These are phyloP conservation scores for Conchocele bisecta DNA, from an alignment of 2,888 invertebrate genomes.

Conservation along the genomic window DNA sequence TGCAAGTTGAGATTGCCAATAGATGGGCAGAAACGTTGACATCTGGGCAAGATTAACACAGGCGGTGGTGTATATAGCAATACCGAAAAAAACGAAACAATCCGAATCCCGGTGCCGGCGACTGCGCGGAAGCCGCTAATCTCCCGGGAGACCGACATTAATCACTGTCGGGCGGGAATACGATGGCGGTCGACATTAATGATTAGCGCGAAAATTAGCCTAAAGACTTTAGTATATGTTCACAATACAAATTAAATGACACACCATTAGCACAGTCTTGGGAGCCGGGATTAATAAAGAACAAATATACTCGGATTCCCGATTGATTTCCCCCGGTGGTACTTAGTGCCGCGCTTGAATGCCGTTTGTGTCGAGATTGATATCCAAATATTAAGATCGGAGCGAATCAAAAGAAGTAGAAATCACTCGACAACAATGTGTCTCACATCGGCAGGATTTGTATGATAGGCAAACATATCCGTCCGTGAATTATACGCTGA, in stretches of 20 bases:
- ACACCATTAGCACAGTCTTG: conserved; percentile 49
- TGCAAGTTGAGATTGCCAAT: too few relatives aligned
- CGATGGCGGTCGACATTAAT: too few relatives aligned
- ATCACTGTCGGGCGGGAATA: too few relatives aligned
- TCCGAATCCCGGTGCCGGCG: too few relatives aligned
- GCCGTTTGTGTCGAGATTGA: conserved; percentile 46
- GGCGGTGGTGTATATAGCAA: too few relatives aligned
- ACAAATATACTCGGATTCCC: conserved; percentile 52
- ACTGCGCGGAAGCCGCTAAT: too few relatives aligned
- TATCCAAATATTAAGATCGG: conserved; percentile 45
- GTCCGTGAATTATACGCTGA: conserved; percentile 19
- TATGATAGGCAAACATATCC: conserved; percentile 25
- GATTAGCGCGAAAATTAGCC: conserved; percentile 55
- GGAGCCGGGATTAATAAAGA: conserved; percentile 52
- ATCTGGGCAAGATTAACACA: too few relatives aligned
- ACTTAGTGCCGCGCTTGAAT: conserved; percentile 27
- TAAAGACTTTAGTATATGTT: conserved; percentile 62
- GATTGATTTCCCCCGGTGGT: conserved; percentile 57
- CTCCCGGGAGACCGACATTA: too few relatives aligned
- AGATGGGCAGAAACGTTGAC: too few relatives aligned
- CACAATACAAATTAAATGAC: conserved; percentile 63
- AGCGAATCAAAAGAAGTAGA: conserved; percentile 30
- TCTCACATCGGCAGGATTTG: conserved; percentile 15
- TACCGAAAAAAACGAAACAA: too few relatives aligned
- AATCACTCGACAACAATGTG: conserved; percentile 29